phyloP scores from a whole-genome alignment of 2,888 invertebrate genomes.

The Cerastis rubricosa region DNA sequence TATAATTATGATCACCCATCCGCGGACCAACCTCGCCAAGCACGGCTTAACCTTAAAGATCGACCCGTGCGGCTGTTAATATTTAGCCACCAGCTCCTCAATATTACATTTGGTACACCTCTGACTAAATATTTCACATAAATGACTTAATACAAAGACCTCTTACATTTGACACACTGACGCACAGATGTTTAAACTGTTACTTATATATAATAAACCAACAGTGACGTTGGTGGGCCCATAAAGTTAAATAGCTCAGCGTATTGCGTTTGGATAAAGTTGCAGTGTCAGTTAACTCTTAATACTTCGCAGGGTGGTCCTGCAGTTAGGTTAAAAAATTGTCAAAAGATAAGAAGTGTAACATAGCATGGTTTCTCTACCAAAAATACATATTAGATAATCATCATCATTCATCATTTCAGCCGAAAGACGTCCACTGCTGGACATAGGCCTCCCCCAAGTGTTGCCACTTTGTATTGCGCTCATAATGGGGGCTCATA shows the following conservation, averaged over 20 bases:
- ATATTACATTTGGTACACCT: not conserved
- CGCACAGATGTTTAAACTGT: not conserved
- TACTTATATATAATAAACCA: slow-evolving; percentile 20
- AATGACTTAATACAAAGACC: not conserved
- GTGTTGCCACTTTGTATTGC: too few species aligned
- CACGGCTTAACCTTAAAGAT: too few species aligned
- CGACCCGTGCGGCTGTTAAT: too few species aligned
- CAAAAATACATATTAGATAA: too few species aligned
- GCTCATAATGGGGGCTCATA: too few species aligned
- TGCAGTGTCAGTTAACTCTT: slow-evolving; percentile 46
- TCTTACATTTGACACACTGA: not conserved
- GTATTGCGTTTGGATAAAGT: slow-evolving; percentile 16
- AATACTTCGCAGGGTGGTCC: slow-evolving; percentile 10
- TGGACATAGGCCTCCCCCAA: too few species aligned
- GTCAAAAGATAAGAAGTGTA: not conserved
- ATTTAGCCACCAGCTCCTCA: too few species aligned
- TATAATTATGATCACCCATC: too few species aligned
- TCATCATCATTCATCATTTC: too few species aligned
- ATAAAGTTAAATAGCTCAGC: slow-evolving; percentile 4
- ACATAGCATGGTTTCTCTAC: not conserved
- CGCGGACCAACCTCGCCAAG: too few species aligned
- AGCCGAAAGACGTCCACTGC: too few species aligned
- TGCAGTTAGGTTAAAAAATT: slow-evolving; percentile 3
- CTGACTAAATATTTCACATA: not conserved
- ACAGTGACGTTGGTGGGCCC: slow-evolving; percentile 19